Conservation (phyloP, 2,113 vertebrate genomes). For the Corythornis cristatus region DNA sequence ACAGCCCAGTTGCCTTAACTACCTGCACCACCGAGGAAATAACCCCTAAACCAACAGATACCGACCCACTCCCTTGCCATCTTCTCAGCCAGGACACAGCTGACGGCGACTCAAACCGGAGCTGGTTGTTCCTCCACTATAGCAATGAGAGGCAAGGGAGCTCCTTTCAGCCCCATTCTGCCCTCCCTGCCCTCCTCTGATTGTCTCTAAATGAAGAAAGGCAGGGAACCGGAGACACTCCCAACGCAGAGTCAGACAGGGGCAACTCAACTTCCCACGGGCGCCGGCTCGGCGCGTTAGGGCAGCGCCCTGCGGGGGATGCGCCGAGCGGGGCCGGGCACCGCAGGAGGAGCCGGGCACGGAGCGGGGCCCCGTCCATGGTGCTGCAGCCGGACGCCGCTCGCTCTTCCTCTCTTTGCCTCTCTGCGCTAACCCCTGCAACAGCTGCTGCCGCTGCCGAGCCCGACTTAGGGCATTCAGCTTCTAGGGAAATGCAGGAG, state of each 20-base stretch:
- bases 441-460: neutral
- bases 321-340: neutral
- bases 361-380: neutral
- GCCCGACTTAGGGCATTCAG: neutral
- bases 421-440: neutral
- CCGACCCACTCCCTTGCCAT: accelerated
- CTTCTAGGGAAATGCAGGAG: neutral
- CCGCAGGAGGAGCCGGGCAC: neutral
- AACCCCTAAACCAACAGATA: neutral
- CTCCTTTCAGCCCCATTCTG: neutral
- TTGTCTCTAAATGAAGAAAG: neutral
- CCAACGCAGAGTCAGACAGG: neutral
- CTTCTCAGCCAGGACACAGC: neutral
- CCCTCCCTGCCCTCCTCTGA: accelerated
- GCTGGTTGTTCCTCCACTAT: neutral
- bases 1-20: neutral
- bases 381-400: neutral
- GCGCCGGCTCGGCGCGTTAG: neutral
- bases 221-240: neutral
- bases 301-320: neutral
- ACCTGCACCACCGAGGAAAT: neutral
- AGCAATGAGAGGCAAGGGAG: neutral
- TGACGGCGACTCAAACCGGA: neutral
- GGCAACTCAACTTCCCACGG: neutral
- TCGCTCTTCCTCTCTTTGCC: no score